Evolutionary conservation across 2,888 invertebrate genomes (phyloP).

Genomic region (Gnatocerus cornutus): DNA sequence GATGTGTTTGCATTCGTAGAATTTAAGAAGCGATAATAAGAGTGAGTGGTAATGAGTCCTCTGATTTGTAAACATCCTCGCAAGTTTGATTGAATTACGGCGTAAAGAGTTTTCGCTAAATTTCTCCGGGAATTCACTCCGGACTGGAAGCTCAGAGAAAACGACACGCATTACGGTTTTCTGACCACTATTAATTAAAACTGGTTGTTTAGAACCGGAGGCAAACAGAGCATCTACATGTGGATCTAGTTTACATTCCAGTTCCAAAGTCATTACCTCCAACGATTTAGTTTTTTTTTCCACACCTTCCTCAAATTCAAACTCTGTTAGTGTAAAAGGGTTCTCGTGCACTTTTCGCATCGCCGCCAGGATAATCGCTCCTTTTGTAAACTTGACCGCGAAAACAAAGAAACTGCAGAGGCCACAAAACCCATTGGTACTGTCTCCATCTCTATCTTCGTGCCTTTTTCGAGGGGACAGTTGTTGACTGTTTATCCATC

Average conservation of each 20-base stretch:
- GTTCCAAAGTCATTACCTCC: constrained; percentile 35
- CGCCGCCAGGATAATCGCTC: constrained; percentile 16
- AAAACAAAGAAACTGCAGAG: constrained; percentile 38
- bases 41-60: background rate
- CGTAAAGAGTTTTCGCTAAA: constrained; percentile 19
- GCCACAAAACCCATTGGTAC: constrained; percentile 21
- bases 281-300: background rate
- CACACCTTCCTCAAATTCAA: too few relatives aligned
- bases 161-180: constrained; percentile 41
- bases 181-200: constrained; percentile 44
- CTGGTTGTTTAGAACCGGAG: constrained; percentile 38
- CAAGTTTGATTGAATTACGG: constrained; percentile 17
- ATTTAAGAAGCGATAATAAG: background rate
- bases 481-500: constrained; percentile 37
- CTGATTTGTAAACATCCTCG: background rate
- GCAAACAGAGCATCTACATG: constrained; percentile 34
- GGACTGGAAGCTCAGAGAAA: constrained; percentile 33
- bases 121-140: constrained; percentile 21
- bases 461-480: constrained; percentile 28
- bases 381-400: constrained; percentile 44
- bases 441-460: constrained; percentile 7
- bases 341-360: background rate
- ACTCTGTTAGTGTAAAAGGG: constrained; percentile 2
- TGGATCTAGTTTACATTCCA: constrained; percentile 45
- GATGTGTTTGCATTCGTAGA: too few relatives aligned